A percentile compares a stretch with the other conserved stretches of the same genome.
phyloP scores from a whole-genome alignment of 2,797 vertebrate species.

The Crypturellus tataupa region DNA sequence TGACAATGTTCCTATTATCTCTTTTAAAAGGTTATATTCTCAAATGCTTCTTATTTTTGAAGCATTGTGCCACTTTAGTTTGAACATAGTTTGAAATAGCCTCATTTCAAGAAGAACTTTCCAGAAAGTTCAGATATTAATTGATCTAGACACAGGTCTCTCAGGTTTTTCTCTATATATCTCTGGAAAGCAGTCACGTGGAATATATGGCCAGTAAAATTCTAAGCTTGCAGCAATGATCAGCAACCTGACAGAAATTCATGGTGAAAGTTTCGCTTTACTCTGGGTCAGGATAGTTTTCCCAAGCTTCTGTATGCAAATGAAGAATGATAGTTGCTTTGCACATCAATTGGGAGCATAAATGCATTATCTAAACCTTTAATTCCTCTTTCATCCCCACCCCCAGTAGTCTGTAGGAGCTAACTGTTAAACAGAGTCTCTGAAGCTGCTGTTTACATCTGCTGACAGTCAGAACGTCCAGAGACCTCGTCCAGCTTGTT shows the following conservation, averaged over 20 bases:
- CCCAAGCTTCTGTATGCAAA: neutral
- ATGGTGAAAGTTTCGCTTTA: neutral
- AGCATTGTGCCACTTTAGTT: neutral
- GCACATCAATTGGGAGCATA: too few relatives aligned
- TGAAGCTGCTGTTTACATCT: neutral
- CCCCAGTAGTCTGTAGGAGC: neutral
- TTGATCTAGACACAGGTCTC: neutral
- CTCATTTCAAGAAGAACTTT: neutral
- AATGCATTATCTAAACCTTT: neutral
- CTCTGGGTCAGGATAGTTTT: neutral
- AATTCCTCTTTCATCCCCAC: neutral
- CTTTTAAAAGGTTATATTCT: neutral
- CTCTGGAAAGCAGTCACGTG: neutral
- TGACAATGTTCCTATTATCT: neutral
- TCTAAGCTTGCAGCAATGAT: neutral
- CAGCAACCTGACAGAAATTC: neutral
- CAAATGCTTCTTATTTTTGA: neutral
- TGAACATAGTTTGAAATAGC: neutral
- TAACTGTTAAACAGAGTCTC: neutral
- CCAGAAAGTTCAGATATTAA: neutral
- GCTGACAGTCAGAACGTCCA: neutral
- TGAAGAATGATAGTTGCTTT: neutral
- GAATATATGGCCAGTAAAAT: neutral
- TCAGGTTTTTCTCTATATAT: neutral
- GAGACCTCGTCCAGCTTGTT: neutral